Evolutionary conservation across 2,888 invertebrate species (phyloP).

Genomic region (Acanthococcus lagerstroemiae): DNA sequence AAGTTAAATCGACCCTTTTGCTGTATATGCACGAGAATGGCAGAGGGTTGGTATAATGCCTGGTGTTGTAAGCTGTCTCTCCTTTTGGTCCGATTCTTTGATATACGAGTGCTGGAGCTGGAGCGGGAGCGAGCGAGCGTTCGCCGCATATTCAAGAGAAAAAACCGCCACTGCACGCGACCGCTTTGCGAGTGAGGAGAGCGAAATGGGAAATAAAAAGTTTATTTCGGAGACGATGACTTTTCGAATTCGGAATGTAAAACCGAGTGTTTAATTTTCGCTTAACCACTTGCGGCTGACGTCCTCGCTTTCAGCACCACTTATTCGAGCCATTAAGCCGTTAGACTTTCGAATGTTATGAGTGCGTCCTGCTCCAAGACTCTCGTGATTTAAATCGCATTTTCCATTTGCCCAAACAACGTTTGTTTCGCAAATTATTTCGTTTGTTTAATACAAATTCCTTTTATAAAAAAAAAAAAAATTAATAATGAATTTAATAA

Average conservation of each 20-base stretch:
- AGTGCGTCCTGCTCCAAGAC: too few relatives aligned
- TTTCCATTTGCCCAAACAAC: too few relatives aligned
- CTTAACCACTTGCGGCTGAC: background rate
- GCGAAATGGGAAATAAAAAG: background rate
- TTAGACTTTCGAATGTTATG: background rate
- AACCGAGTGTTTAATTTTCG: background rate
- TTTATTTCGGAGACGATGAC: background rate
- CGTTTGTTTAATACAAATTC: too few relatives aligned
- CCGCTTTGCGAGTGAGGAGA: too few relatives aligned
- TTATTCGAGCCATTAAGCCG: background rate
- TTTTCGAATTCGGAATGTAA: background rate
- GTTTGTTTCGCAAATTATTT: too few relatives aligned
- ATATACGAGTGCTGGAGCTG: background rate
- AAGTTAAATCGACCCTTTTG: conserved; percentile 28
- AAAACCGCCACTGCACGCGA: background rate
- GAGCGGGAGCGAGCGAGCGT: background rate
- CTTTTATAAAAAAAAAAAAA: too few relatives aligned
- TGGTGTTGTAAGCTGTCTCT: conserved; percentile 5
- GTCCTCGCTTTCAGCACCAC: background rate
- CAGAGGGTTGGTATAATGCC: background rate
- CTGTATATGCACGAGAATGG: background rate
- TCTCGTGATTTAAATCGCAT: too few relatives aligned
- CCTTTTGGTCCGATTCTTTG: background rate
- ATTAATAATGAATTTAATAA: too few relatives aligned
- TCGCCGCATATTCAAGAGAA: background rate